Evolutionary conservation across 2,797 vertebrate genomes (phyloP), one percentile per base, ranked within the genome.

Genomic region (Trachops cirrhosus): DNA sequence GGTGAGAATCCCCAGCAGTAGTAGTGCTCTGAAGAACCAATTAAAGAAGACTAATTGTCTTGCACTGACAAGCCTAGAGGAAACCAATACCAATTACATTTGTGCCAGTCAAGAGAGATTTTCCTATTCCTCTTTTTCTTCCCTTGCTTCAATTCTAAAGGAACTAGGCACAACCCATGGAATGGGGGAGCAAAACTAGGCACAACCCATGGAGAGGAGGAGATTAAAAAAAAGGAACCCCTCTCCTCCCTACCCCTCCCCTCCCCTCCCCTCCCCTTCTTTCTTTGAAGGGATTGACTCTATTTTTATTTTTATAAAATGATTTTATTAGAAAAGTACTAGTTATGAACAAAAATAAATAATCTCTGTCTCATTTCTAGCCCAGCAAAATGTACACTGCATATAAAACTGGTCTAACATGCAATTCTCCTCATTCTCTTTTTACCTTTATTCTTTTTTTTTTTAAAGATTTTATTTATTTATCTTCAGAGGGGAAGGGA

Each of bases 281-380:
- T 59, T 32, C 5, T 62, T 62, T 32, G 59, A 29, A 62, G 59
- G 29, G 12, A 62, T 32, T 62, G 59, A 32, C 59, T 62, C 32
- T 62, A 62, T 62, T 62, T 62, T 62, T 29, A 62, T 62, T 62
- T 64, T 64, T 62, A 29, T 62, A 94, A 97, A 96, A 93, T 84
- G 70, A 96, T 96, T 97, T 97, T 98, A 97, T 97, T 64, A 97
- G 92, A 97, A 97, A 97, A 96, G 95, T 95, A 97, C 96, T 97
- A 91, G 94, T 91, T 96, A 96, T 91, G 91, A 96, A 97, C 97
- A 97, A 97, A 97, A 97, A 97, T 97, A 97, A 97, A 97, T 96
- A 96, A 96, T 96, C 91, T 97, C 97, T 93, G 93, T 97, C 95
- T 97, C 77, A 92, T 95, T 90, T 96, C 92, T 96, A 97, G 70